Base-by-base conservation (phyloP, 2,888 invertebrate genomes). In the Lasioglossum lativentre region DNA sequence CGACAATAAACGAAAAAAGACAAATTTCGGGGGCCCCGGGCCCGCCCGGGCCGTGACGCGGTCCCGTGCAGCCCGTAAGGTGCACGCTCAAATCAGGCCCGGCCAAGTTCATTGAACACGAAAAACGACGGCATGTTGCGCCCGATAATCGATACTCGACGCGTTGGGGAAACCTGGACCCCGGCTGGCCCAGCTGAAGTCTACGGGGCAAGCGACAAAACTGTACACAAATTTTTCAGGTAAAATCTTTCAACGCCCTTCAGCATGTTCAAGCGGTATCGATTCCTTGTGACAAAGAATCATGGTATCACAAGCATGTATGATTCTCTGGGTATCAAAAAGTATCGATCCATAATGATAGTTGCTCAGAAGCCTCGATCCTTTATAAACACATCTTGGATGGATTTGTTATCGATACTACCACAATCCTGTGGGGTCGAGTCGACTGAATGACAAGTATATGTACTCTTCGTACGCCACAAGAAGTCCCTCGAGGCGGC, bases 1-100 rank as follows among this genome's bases (percentile, higher is more conserved):
- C 82, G 83, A 76, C 80, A 74, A 91, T 91, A 88, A 89, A 89
- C 86, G 90, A 81, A 88, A 83, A 80, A 66, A 68, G n/a, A n/a
- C 77, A 76, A 78, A 84, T 85, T 63, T 63, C 27, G 16, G 16
- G 14, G 63, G 1, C n/a, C 56, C 10, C n/a, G 45, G 75, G n/a
- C 42, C 42, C 6, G 42, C 42, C 14, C 42, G 8, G 1, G 8
- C 23, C 52, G 52, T 23, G 52, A 23, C 52, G 23, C 52, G 52
- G 23, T 52, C 1, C 52, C 8, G n/a, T 52, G 52, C 52, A 52
- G 52, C 3, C 52, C 52, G 23, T n/a, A n/a, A 59, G 78, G 12
- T 34, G 66, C 38, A 27, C 68, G 89, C 70, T 78, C 34, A 16
- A 16, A 63, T 16, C 23, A 38, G 66, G 66, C 38, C 38, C 66